Percentiles rank a stretch among this genome's conserved stretches.
These are phyloP conservation scores for Chalcis sispes DNA, from an alignment of 2,888 invertebrate genomes.

Conservation along the genomic window DNA sequence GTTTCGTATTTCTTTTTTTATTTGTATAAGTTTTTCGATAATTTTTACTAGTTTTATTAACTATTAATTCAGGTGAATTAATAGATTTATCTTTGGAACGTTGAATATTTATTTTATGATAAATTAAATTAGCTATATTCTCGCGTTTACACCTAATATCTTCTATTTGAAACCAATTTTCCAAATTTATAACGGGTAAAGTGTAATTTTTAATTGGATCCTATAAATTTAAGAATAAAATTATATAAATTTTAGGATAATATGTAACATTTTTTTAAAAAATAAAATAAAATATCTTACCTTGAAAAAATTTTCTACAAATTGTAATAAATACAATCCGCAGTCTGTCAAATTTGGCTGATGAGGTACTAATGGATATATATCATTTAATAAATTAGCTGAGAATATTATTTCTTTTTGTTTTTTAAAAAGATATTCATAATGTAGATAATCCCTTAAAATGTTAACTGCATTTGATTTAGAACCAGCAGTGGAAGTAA, in stretches of 20 bases:
- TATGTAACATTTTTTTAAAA: neutral
- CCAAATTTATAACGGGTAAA: conserved; percentile 8
- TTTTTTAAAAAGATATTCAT: conserved; percentile 36
- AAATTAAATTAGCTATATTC: no score
- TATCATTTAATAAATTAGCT: neutral
- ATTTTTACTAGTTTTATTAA: no score
- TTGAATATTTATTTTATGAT: no score
- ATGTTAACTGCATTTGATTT: neutral
- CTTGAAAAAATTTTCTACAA: conserved; percentile 47
- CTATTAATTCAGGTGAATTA: no score
- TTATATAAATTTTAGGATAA: neutral
- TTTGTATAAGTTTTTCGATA: no score
- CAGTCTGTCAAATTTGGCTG: conserved; percentile 49
- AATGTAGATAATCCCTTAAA: conserved; percentile 34
- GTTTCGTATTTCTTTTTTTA: no score
- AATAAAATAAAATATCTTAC: conserved; percentile 9
- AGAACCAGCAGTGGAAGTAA: neutral
- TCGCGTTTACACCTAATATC: conserved; percentile 12
- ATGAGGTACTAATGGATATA: conserved; percentile 19
- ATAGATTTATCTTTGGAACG: no score
- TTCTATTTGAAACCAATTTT: conserved; percentile 43
- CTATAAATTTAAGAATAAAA: conserved; percentile 13
- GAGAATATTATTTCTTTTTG: neutral
- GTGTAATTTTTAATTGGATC: conserved; percentile 33
- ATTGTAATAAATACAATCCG: conserved; percentile 48